Evolutionary conservation across 2,797 vertebrate genomes (phyloP), one percentile per base, ranked within the genome.

Genomic region (Lacerta viridis): DNA sequence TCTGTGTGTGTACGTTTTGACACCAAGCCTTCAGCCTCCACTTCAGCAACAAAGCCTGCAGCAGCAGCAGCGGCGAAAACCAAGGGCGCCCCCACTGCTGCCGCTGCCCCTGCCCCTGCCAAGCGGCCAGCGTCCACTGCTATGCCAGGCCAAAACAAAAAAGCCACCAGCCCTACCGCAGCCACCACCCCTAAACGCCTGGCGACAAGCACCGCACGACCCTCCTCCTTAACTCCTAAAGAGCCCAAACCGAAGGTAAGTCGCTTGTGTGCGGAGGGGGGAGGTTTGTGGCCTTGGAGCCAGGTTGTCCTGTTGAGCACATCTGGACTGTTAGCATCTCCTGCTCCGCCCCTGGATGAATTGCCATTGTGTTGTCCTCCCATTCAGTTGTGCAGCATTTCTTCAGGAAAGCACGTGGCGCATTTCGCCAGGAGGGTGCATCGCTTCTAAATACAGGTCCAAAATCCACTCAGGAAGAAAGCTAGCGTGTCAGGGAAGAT

Each of bases 241-340:
- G 98, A 99, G 29, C 33, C 94, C 69, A 99, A 98, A 90, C 95
- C 98, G 94, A 99, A 98, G 98, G 99, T 99, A 96, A 98, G 98
- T 4, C 5, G 0, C 0, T 41, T 11, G 36, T 13, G 29, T 4
- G 6, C 36, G 43, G 43, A 18, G 5, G 11, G 55, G 23, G 18
- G 2, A 27, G 5, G 29, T 13, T 10, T 2, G 1, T 20, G 59
- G 10, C 20, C 7, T 9, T 33, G 68, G 64, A 39, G 15, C 2
- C 6, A 3, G 20, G 33, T 1, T 18, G 9, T 8, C 8, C 41
- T 36, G 5, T 7, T 27, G 59, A 39, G 4, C 17, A 64, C 36
- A 25, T 55, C 9, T 39, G 18, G 7, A 10, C 66, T 4, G 33
- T 23, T 27, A 7, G 10, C 23, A 1, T 18, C 25, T 29, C 71